Base-by-base conservation (phyloP, 2,797 vertebrate genomes). In the Austrolebias charrua region DNA sequence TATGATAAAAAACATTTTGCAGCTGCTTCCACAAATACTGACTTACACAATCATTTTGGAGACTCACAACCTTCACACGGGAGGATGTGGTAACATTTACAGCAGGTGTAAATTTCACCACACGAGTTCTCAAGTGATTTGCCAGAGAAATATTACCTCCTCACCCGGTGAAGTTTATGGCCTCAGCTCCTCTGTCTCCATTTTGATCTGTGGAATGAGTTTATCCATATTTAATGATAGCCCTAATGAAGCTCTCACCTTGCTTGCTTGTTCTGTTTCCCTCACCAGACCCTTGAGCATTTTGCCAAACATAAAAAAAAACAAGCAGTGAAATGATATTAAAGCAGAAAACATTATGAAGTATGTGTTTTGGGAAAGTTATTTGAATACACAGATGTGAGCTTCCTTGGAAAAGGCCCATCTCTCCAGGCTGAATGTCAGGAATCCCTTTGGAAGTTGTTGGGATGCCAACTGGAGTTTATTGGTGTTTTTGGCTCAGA, bases 171-270 rank as follows among this genome's bases (percentile, higher is more conserved):
- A 60, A 54, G 42, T 74, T 82, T 71, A 55, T 49, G 50, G 66
- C 65, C 57, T 50, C 16, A 2, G 68, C 56, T 63, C 57, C 46
- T 74, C 61, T 42, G 61, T 78, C 67, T 77, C 19, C 52, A 46
- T 83, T 76, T 67, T 81, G 76, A 85, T 81, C 55, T 73, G 63
- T 66, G 62, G 71, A 80, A 82, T 83, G 74, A 78, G 33, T 75
- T 78, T 68, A 74, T 86, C 60, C 60, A 85, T 82, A 74, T 84
- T 81, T 82, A 76, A 85, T 81, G 73, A 76, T 71, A 50, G 1
- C 59, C 43, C 63, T 79, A 81, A 83, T 79, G 79, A 85, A 75
- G 79, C 63, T 79, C 67, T 75, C 69, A 72, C 64, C 47, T 69
- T 46, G 52, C 72, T 83, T 69, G 63, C 65, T 59, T 49, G 52